Evolutionary conservation across 2,113 vertebrate species (phyloP).

Genomic region (Lynx canadensis): DNA sequence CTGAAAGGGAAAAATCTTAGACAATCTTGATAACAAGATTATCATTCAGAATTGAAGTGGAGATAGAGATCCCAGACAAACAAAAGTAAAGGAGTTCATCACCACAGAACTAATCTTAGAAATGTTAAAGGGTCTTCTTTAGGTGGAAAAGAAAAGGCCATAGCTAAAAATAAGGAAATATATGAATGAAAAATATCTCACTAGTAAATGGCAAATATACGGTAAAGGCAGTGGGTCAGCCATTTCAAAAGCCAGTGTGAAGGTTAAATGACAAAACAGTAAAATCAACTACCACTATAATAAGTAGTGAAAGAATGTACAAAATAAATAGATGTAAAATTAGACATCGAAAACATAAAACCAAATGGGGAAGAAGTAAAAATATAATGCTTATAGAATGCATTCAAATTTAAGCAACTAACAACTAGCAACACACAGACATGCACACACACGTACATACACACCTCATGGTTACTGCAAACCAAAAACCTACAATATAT

Average conservation of each 20-base stretch:
- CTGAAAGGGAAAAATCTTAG: neutral
- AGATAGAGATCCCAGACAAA: neutral
- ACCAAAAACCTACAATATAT: neutral
- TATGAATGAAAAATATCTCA: neutral
- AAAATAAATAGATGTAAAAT: neutral
- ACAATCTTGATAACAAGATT: neutral
- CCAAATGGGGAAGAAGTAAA: neutral
- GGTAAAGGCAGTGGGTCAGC: neutral
- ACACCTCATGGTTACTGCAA: neutral
- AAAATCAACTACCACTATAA: neutral
- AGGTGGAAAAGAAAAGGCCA: neutral
- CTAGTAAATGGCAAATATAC: neutral
- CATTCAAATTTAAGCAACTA: neutral
- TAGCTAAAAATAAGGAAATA: neutral
- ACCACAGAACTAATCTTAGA: neutral
- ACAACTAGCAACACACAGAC: neutral
- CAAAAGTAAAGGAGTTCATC: neutral
- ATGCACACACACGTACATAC: neutral
- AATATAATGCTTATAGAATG: neutral
- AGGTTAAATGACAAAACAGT: neutral
- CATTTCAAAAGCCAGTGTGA: neutral
- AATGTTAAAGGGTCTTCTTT: neutral
- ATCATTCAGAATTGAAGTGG: neutral
- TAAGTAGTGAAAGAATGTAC: neutral
- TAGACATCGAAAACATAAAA: neutral